Evolutionary conservation across 1,140 invertebrate species (phyloP), one percentile per base, ranked within the genome.

Genomic region (Danaus melanippus): DNA sequence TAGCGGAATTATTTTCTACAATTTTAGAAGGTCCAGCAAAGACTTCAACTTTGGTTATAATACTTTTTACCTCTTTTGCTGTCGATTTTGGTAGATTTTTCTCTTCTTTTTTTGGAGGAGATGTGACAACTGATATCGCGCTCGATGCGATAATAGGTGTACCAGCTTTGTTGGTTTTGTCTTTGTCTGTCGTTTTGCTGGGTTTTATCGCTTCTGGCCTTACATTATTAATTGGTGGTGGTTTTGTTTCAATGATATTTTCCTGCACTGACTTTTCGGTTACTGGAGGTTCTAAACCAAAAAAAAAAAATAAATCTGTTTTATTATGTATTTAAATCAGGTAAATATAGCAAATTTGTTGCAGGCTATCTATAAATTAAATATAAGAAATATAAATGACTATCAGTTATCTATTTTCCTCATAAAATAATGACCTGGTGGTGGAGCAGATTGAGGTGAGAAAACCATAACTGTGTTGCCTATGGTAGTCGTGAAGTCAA

Each of bases 401-500:
- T 15, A 15, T 15, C 3, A 15, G 15, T 3, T 46, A 46, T 21
- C 15, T 48, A 49, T 56, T 47, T 50, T 45, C 48, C 17, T 49
- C 46, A n/a, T 12, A 15, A 62, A 42, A 63, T 11, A 52, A 58
- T 62, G 69, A 88, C 87, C 86, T 80, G 86, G 82, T 71, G 90
- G 76, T 47, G 91, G 90, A 12, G 91, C 90, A 68, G 92, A 93
- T 67, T 94, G 90, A 0, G 95, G 95, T 2, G 94, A 95, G 80
- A 96, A 96, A 7, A 96, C 91, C 93, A 96, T 96, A 12, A 96
- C 92, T 8, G 95, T 96, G 67, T 95, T 94, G 42, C 93, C 94
- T 65, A 96, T 95, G 0, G 94, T 96, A 0, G 95, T 96, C 4
- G 93, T 94, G 74, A 96, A 96, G 81, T 96, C 94, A 39, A 95